phyloP scores from a whole-genome alignment of 2,888 invertebrate genomes.

The Tanypteryx hageni region DNA sequence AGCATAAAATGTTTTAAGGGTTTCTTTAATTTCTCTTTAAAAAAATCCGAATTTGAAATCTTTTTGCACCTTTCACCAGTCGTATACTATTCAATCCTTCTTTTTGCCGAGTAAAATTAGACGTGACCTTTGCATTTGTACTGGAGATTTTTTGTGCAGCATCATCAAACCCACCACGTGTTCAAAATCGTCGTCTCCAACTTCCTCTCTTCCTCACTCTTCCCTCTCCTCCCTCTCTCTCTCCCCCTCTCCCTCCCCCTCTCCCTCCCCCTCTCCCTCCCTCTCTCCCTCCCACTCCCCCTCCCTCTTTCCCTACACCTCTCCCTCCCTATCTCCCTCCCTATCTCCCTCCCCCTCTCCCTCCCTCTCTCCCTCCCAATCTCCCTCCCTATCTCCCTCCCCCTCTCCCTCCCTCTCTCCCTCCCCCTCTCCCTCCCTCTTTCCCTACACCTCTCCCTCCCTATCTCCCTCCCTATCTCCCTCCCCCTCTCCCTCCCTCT shows the following conservation, averaged over 20 bases:
- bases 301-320: no score
- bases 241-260: not conserved
- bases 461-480: no score
- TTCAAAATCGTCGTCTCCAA: not conserved
- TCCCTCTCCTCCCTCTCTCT: constrained; percentile 14
- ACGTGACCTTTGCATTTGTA: constrained; percentile 44
- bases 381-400: no score
- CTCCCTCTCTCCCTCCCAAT: no score
- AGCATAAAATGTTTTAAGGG: not conserved
- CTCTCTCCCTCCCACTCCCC: no score
- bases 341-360: no score
- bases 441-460: no score
- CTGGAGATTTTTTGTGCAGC: not conserved
- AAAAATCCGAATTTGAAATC: not conserved
- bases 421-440: no score
- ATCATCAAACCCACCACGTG: constrained; percentile 40
- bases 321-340: no score
- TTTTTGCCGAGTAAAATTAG: constrained; percentile 31
- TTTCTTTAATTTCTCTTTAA: not conserved
- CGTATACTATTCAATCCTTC: not conserved
- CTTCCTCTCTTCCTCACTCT: not conserved
- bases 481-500: no score
- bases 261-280: not conserved
- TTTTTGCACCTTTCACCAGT: constrained; percentile 1
- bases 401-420: no score